Conservation (phyloP, 2,113 vertebrate species). For the Ranitomeya imitator region DNA sequence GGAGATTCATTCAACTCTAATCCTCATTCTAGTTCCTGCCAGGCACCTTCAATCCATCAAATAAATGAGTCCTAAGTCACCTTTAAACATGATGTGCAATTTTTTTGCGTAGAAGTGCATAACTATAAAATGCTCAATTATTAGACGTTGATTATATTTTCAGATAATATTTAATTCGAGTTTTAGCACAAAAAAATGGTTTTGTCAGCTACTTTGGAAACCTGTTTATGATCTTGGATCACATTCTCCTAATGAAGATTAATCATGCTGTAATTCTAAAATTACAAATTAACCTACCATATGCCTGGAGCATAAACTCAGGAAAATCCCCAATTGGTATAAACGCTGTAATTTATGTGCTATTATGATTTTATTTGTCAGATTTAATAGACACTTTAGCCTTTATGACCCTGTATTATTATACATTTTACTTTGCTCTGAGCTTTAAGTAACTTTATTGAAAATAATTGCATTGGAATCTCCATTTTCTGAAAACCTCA, state of each 20-base stretch:
- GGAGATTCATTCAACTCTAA: too few species aligned
- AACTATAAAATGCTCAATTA: not conserved
- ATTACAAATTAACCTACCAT: slow-evolving; percentile 41
- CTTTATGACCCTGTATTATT: not conserved
- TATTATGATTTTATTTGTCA: slow-evolving; percentile 12
- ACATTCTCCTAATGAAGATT: slow-evolving; percentile 33
- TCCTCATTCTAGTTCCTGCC: too few species aligned
- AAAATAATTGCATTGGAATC: too few species aligned
- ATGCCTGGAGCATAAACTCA: not conserved
- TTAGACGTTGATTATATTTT: slow-evolving; percentile 26
- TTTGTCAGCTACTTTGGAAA: slow-evolving; percentile 40
- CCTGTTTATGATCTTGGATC: slow-evolving; percentile 35
- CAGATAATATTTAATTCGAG: slow-evolving; percentile 8
- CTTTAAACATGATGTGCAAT: not conserved
- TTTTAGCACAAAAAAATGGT: slow-evolving; percentile 19
- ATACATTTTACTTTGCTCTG: not conserved
- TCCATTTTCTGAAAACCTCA: not conserved
- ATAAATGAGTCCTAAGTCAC: not conserved
- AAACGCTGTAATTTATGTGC: slow-evolving; percentile 1
- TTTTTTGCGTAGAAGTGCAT: not conserved
- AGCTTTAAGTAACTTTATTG: not conserved
- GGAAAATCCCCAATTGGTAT: not conserved
- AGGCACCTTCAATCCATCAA: too few species aligned
- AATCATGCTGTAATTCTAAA: slow-evolving; percentile 33
- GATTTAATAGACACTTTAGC: not conserved